Conservation (phyloP, 1,140 invertebrate genomes). For the Brachionus rubens region DNA sequence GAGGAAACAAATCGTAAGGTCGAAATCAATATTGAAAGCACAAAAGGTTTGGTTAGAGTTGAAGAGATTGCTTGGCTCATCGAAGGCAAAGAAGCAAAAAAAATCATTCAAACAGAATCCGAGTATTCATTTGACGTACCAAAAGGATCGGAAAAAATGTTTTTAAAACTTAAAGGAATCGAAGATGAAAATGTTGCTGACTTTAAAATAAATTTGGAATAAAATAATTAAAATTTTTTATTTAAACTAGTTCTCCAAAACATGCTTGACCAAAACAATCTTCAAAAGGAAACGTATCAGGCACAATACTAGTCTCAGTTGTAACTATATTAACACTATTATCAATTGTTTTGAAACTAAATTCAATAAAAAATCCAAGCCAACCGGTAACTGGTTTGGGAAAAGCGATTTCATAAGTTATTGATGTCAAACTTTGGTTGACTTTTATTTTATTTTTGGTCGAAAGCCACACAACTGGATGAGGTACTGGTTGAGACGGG, state of each 20-base stretch:
- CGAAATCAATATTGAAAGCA: no score
- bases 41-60: no score
- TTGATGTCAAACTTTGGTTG: background rate
- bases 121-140: no score
- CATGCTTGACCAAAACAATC: conserved; percentile 51
- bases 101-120: no score
- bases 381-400: conserved; percentile 51
- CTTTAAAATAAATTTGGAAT: no score
- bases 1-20: no score
- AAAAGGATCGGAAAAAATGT: no score
- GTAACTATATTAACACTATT: conserved; percentile 51
- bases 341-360: conserved; percentile 50
- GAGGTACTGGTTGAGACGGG: background rate
- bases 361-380: conserved; percentile 52
- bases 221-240: no score
- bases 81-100: no score
- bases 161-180: no score
- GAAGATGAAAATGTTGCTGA: no score
- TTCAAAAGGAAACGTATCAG: conserved; percentile 52
- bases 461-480: conserved; percentile 29
- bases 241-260: conserved; percentile 51
- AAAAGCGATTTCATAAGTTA: conserved; percentile 5
- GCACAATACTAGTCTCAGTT: conserved; percentile 53
- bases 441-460: background rate
- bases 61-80: no score